A percentile compares a stretch with the other conserved stretches of the same genome.
phyloP scores from a whole-genome alignment of 2,113 vertebrate genomes.

The human (Homo sapiens) region GRCh38 chr11:2034501-2035000 shows the following conservation, averaged over 20 bases:
- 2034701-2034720: neutral
- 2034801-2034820: fast-evolving
- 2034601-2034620: neutral
- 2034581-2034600: neutral
- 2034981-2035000: neutral
- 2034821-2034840: neutral
- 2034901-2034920: neutral
- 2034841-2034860: neutral
- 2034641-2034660: neutral
- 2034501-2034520: neutral
- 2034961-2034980: neutral
- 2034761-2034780: neutral
- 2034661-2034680: neutral
- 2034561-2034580: too few relatives aligned
- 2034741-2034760: fast-evolving
- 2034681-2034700: neutral
- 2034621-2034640: neutral
- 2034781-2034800: fast-evolving
- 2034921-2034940: neutral
- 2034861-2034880: neutral
- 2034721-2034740: neutral
- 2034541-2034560: neutral
- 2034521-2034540: neutral
- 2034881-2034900: neutral
- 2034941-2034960: neutral